phyloP scores from a whole-genome alignment of 2,113 vertebrate species.

The Lampris megalopsis region DNA sequence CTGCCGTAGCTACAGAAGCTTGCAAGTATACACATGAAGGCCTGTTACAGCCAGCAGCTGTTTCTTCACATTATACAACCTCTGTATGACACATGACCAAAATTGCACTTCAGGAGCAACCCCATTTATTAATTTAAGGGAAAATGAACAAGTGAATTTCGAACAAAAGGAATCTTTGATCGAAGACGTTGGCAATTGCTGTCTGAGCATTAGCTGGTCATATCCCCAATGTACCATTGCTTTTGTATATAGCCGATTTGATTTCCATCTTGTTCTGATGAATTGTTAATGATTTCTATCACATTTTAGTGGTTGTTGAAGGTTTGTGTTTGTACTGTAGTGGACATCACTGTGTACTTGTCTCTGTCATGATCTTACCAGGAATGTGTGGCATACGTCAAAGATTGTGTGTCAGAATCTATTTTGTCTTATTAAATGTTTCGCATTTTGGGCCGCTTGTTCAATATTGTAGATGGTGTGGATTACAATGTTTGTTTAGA shows the following conservation, averaged over 20 bases:
- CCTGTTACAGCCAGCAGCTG: conserved; percentile 52
- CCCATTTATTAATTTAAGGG: conserved; percentile 46
- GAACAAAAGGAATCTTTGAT: conserved; percentile 61
- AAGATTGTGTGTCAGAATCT: conserved; percentile 65
- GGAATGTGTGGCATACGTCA: conserved; percentile 71
- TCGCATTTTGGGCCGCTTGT: conserved; percentile 58
- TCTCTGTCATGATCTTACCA: conserved; percentile 71
- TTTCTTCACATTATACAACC: conserved; percentile 29
- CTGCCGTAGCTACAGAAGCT: conserved; percentile 57
- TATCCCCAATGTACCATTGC: conserved; percentile 53
- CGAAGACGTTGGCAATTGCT: conserved; percentile 55
- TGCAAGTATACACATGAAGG: conserved; percentile 48
- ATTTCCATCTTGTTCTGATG: conserved; percentile 49
- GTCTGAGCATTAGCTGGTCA: conserved; percentile 41
- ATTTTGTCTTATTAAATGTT: conserved; percentile 61
- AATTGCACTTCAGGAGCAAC: conserved; percentile 68
- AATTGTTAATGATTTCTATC: conserved; percentile 65
- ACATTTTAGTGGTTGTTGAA: conserved; percentile 75
- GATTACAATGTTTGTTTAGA: conserved; percentile 62
- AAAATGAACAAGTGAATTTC: conserved; percentile 54
- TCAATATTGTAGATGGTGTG: conserved; percentile 65
- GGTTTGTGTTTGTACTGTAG: conserved; percentile 76
- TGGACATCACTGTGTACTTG: conserved; percentile 76
- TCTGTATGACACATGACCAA: conserved; percentile 42
- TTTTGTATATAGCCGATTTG: conserved; percentile 74